Evolutionary conservation across 2,113 vertebrate species (phyloP).

Genomic region (Psammodynastes pulverulentus): DNA sequence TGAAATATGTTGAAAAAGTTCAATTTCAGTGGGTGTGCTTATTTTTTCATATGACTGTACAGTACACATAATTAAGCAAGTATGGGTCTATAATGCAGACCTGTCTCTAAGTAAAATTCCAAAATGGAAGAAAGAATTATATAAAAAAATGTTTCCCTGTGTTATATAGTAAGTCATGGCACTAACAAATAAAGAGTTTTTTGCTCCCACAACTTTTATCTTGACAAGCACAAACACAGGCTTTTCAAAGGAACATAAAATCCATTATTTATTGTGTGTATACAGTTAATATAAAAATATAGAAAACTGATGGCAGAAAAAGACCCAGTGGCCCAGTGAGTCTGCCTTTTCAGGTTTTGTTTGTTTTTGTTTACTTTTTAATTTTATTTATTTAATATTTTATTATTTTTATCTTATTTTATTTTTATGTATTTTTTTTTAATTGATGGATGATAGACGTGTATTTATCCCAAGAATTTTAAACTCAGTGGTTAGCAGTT

Average conservation of each 20-base stretch:
- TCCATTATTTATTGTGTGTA: slow-evolving; percentile 54
- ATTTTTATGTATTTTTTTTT: not conserved
- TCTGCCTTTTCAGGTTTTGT: not conserved
- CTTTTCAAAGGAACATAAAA: slow-evolving; percentile 16
- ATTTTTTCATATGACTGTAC: not conserved
- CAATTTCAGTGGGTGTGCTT: not conserved
- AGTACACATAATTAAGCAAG: not conserved
- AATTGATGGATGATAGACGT: not conserved
- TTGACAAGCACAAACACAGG: not conserved
- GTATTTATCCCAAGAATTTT: not conserved
- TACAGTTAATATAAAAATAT: slow-evolving; percentile 33
- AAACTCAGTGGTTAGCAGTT: no score
- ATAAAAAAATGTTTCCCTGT: not conserved
- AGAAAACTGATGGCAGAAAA: not conserved
- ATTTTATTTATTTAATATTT: not conserved
- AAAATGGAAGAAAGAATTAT: not conserved
- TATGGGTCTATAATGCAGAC: not conserved
- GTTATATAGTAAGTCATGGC: not conserved
- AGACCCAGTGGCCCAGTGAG: not conserved
- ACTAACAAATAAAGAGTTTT: not conserved
- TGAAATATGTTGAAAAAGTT: not conserved
- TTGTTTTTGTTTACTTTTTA: not conserved
- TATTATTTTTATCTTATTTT: not conserved
- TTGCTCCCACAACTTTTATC: not conserved
- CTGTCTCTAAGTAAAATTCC: not conserved